These are phyloP conservation scores for Meda fulgida DNA, from an alignment of 2,797 vertebrate genomes.

Conservation along the genomic window DNA sequence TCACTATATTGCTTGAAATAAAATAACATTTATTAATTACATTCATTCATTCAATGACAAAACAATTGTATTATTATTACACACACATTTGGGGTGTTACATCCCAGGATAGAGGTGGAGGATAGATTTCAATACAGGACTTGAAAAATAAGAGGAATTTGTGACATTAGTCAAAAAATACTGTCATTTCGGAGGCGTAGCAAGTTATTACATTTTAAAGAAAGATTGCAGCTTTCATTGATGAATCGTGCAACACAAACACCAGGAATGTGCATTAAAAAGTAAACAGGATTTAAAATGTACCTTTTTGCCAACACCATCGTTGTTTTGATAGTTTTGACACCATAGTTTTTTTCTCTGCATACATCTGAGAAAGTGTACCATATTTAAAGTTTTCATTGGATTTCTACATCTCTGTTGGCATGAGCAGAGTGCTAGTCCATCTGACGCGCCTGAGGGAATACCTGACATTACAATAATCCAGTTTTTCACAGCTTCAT, in stretches of 20 bases:
- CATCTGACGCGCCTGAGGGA: slow-evolving; percentile 68
- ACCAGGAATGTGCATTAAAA: background rate
- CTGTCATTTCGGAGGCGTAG: background rate
- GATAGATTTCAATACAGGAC: background rate
- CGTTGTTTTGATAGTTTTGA: no score
- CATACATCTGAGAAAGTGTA: background rate
- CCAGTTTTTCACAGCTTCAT: slow-evolving; percentile 64
- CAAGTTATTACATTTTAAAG: background rate
- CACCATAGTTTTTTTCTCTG: background rate
- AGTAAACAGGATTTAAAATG: background rate
- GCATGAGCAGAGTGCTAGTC: slow-evolving; percentile 68
- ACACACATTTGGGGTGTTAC: background rate
- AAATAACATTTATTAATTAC: no score
- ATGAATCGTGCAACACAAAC: background rate
- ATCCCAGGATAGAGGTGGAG: background rate
- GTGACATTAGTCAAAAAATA: background rate
- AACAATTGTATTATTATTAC: no score
- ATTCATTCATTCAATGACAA: no score
- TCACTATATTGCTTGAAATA: no score
- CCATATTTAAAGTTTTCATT: slow-evolving; percentile 7
- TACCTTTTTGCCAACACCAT: background rate
- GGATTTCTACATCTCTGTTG: slow-evolving; percentile 19
- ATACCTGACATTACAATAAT: slow-evolving; percentile 72
- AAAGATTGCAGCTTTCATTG: background rate
- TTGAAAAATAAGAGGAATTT: background rate